phyloP scores from a whole-genome alignment of 1,140 invertebrate genomes.

The Brachystomella parvula region DNA sequence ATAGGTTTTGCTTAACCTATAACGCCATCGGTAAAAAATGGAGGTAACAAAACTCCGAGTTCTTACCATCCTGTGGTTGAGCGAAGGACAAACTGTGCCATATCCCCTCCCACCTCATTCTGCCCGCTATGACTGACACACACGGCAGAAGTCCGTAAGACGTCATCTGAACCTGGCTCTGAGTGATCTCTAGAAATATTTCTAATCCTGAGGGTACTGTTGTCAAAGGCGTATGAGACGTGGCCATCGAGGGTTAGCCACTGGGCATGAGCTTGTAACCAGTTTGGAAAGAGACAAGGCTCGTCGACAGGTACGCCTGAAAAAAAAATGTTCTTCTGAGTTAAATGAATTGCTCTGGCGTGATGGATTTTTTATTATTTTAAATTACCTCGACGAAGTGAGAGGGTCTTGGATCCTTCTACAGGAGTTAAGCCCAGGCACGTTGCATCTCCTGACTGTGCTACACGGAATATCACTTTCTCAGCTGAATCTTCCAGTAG shows the following conservation, averaged over 20 bases:
- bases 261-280: constrained; percentile 38
- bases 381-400: constrained; percentile 56
- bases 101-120: neutral
- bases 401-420: constrained; percentile 66
- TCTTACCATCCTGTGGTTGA: constrained; percentile 34
- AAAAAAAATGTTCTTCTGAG: neutral
- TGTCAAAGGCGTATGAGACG: constrained; percentile 39
- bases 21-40: neutral
- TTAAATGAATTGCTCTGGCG: neutral
- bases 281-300: constrained; percentile 40
- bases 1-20: no score
- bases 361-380: constrained; percentile 6
- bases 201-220: constrained; percentile 4
- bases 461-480: constrained; percentile 55
- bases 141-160: neutral
- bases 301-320: constrained; percentile 4
- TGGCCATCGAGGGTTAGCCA: constrained; percentile 42
- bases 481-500: constrained; percentile 10
- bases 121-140: neutral
- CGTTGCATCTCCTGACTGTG: constrained; percentile 78
- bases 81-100: constrained; percentile 26
- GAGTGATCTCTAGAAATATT: neutral
- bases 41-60: neutral
- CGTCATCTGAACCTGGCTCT: neutral
- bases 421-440: constrained; percentile 72